These are phyloP conservation scores for Idaea biselata DNA, from an alignment of 2,888 invertebrate genomes.

Conservation along the genomic window DNA sequence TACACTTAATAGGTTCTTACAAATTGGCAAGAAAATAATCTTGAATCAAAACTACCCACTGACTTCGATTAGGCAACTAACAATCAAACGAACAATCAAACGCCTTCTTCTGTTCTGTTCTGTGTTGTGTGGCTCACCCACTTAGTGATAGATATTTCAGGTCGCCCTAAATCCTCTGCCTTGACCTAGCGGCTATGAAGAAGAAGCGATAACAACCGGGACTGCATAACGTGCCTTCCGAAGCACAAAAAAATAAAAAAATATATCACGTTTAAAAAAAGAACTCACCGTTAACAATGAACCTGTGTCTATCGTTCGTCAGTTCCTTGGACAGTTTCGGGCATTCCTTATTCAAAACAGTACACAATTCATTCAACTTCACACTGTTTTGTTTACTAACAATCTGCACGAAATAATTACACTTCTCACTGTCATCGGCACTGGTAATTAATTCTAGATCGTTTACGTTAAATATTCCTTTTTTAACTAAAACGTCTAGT, in stretches of 20 bases:
- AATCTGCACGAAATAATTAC: slow-evolving; percentile 81
- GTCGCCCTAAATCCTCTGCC: too few species aligned
- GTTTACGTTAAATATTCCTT: slow-evolving; percentile 82
- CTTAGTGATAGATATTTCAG: too few species aligned
- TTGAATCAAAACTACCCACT: neutral
- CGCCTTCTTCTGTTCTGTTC: too few species aligned
- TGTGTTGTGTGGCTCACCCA: too few species aligned
- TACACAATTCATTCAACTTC: slow-evolving; percentile 82
- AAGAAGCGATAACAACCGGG: too few species aligned
- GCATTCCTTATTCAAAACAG: slow-evolving; percentile 82
- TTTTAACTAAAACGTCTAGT: slow-evolving; percentile 82
- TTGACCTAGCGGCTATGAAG: too few species aligned
- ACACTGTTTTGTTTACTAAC: slow-evolving; percentile 82
- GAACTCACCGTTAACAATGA: slow-evolving; percentile 69
- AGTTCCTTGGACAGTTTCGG: slow-evolving; percentile 83
- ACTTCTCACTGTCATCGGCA: slow-evolving; percentile 75
- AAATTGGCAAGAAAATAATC: neutral
- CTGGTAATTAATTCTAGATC: slow-evolving; percentile 80
- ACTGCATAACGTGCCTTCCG: too few species aligned
- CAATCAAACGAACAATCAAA: too few species aligned
- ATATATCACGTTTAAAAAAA: neutral
- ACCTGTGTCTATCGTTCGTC: slow-evolving; percentile 80
- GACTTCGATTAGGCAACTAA: too few species aligned
- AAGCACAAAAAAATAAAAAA: neutral
- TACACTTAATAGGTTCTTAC: neutral